Base-by-base conservation (phyloP, 2,888 invertebrate species). In the Notodromas monacha region DNA sequence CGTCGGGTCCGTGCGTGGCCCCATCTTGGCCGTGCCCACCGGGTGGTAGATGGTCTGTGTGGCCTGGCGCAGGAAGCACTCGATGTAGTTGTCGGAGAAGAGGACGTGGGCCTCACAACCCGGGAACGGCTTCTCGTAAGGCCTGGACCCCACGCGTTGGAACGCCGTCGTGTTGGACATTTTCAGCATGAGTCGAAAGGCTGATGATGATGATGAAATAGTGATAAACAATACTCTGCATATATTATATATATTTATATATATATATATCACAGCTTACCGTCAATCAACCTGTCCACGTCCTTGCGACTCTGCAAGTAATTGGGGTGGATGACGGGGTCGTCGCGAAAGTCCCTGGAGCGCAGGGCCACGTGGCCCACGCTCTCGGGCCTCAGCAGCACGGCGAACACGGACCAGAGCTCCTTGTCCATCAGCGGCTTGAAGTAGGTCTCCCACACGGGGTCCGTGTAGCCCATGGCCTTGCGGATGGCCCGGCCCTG, bases 241-340 rank as follows among this genome's bases (percentile, higher is more conserved):
- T n/a, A n/a, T n/a, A n/a, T n/a, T n/a, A n/a, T n/a, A n/a, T n/a
- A n/a, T n/a, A n/a, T n/a, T n/a, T n/a, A n/a, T n/a, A n/a, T n/a
- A n/a, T n/a, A n/a, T n/a, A n/a, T n/a, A n/a, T n/a, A n/a, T n/a
- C n/a, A n/a, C n/a, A n/a, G n/a, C n/a, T n/a, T 34, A 43, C 43
- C 76, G 47, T 77, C 77, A 0, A 77, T 68, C n/a, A 79, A 51
- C 1, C 65, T 63, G 32, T 65, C 61, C 0, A 72, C 66, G 45
- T 70, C 77, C 33, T 58, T 46, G 0, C 68, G 65, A 46, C 79
- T 65, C 35, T 66, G 65, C 40, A 84, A 69, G 46, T 92, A 92
- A 43, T 84, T 77, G 2, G 89, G 74, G 47, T 89, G 65, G 46
- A 92, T 76, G 15, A 68, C 45, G 0, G 89, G 86, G 42, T 68